Evolutionary conservation across 1,140 invertebrate genomes (phyloP), one percentile per base, ranked within the genome.

Genomic region (Augochlora pura): DNA sequence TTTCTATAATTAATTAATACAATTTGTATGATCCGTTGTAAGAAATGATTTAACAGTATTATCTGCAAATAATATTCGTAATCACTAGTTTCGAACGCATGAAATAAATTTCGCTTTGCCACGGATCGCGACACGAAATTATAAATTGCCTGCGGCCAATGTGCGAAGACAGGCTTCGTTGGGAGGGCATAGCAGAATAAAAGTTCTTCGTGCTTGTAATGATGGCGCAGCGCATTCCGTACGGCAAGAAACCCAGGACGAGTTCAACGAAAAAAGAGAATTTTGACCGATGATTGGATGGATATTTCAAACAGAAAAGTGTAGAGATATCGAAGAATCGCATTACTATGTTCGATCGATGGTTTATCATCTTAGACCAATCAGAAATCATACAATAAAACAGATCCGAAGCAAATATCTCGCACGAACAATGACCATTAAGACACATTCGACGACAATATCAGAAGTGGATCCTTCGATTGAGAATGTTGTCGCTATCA

Each of bases 141-240:
- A 76, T 68, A 60, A 68, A 66, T 68, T 67, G 52, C 7, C 65
- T n/a, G 25, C 27, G 4, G 25, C 38, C 0, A 7, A 60, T n/a
- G 12, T 32, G 52, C 54, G 32, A 71, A 67, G 62, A 65, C 38
- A 52, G 23, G 46, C 67, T 78, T 74, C 65, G 59, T 67, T 46
- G 25, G 64, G 25, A 23, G 38, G 25, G 54, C 39, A 49, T 65
- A 62, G 74, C 23, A 12, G 39, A 3, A 23, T 60, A 38, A 71
- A 83, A 75, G 32, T 75, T 38, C 38, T 80, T 54, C 18, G 42
- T 73, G 42, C 63, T 7, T 78, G 59, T 68, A 77, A 84, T 42
- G 80, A 84, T 78, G 74, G 82, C 70, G 66, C 65, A 71, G 81
- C 57, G 62, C 81, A 83, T 83, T 84, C 62, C 62, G 38, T 32